Base-by-base conservation (phyloP, 2,113 vertebrate species). In the Sorex araneus region DNA sequence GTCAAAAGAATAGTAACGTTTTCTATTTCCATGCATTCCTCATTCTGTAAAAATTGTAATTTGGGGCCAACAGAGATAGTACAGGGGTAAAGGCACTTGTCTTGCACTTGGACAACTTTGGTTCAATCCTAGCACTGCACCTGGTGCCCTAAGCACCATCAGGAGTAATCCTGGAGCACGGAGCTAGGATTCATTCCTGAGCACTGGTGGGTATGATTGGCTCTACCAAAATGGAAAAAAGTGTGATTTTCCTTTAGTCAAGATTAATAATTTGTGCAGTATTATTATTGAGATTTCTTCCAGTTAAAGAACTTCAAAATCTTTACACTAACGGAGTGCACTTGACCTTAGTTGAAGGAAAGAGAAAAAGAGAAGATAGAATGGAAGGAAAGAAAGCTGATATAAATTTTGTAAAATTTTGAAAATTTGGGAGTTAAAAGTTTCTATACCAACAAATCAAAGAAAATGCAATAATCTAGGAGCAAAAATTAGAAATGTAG, bases 21-120 rank as follows among this genome's bases (percentile, higher is more conserved):
- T 93, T 83, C 84, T 63, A 43, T n/a, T 5, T 66, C 67, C 25
- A 77, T 16, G 8, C 8, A 57, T 84, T 86, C 94, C 82, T 27
- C 21, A 80, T 67, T 9, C 54, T 67, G 57, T 27, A n/a, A 89
- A 87, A 79, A 63, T 40, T 69, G 43, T 63, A 16, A 60, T 60
- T 23, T 60, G 4, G 57, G 54, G 18, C 5, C 18, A 60, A 60
- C 10, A 50, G 47, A 50, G 57, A 60, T 21, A 60, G 18, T 60
- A 60, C 19, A 60, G 57, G 18, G 57, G 57, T 60, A 23, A 60
- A 50, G 19, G 57, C 2, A 60, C 18, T 60, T 60, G 57, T 19
- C 21, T 60, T 60, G 57, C 57, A 60, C 19, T 23, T 54, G 9
- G 12, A 4, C 7, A 40, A 7, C 40, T 7, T 54, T 19, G 13